Evolutionary conservation across 64 coral and sea anemone genomes (phyloP).

Genomic region (Porites lutea): DNA sequence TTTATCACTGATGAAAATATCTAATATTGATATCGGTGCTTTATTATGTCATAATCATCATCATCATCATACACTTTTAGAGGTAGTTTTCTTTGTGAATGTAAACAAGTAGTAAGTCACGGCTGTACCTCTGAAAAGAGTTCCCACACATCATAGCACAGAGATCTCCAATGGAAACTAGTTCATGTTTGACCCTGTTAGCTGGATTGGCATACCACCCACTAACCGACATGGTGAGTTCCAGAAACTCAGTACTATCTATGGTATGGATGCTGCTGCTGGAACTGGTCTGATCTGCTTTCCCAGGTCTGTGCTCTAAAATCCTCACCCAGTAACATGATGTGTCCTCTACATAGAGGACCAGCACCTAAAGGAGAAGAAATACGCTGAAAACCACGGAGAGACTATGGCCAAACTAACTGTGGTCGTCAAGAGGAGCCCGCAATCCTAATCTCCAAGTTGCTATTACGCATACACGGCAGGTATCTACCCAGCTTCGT

Average conservation of each 20-base stretch:
- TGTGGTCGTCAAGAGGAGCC: too few species aligned
- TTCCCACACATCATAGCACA: constrained; percentile 49
- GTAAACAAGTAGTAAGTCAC: not conserved
- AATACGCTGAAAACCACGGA: too few species aligned
- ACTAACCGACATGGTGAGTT: constrained; percentile 79
- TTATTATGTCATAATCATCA: too few species aligned
- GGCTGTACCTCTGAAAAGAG: constrained; percentile 26
- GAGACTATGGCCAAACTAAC: too few species aligned
- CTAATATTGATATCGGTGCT: too few species aligned
- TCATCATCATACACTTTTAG: too few species aligned
- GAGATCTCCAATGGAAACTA: constrained; percentile 69
- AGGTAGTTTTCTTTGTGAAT: too few species aligned
- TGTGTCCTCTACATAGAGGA: constrained; percentile 70
- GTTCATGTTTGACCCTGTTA: constrained; percentile 59
- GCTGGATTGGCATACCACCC: constrained; percentile 68
- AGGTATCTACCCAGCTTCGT: too few species aligned
- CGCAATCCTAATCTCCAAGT: too few species aligned
- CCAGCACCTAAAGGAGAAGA: constrained; percentile 55
- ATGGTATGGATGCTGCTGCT: not conserved
- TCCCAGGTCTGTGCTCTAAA: constrained; percentile 67
- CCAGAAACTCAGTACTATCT: constrained; percentile 77
- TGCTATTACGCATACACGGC: too few species aligned
- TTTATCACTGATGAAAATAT: too few species aligned
- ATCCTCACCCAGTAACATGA: constrained; percentile 87
- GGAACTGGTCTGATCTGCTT: not conserved